Evolutionary conservation across 2,113 vertebrate genomes (phyloP).

Genomic region (Diphyllodes magnificus): DNA sequence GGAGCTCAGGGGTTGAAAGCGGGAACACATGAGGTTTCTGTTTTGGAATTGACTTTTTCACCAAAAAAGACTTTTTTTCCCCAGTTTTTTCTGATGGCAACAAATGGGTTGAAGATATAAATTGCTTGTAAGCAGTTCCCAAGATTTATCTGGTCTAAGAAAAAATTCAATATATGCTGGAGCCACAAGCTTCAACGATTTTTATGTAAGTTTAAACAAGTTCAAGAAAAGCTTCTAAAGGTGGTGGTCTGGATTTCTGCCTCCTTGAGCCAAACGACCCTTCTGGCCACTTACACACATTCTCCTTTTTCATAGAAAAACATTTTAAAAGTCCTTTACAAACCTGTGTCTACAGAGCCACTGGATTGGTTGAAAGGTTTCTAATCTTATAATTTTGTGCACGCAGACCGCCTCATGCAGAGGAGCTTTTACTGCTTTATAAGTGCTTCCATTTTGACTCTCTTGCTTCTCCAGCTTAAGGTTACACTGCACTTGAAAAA

Average conservation of each 20-base stretch:
- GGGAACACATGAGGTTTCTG: background rate
- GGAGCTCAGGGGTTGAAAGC: background rate
- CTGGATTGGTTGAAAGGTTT: slow-evolving; percentile 5
- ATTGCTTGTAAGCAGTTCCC: background rate
- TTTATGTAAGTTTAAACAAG: background rate
- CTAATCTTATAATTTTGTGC: slow-evolving; percentile 52
- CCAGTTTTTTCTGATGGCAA: background rate
- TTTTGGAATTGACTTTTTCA: background rate
- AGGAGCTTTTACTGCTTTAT: slow-evolving; percentile 30
- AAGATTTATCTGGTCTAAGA: background rate
- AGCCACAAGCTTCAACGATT: background rate
- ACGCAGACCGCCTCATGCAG: background rate
- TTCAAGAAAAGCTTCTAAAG: background rate
- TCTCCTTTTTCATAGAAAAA: background rate
- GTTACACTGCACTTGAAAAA: slow-evolving; percentile 55
- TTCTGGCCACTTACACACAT: background rate
- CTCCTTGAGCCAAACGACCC: background rate
- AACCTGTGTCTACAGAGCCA: background rate
- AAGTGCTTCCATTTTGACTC: slow-evolving; percentile 47
- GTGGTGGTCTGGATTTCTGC: background rate
- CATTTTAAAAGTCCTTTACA: background rate
- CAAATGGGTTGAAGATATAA: background rate
- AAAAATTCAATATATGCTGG: background rate
- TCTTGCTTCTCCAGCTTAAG: slow-evolving; percentile 24
- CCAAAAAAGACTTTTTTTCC: background rate